These are phyloP conservation scores for Serripes groenlandicus DNA, from an alignment of 2,888 invertebrate species.

Conservation along the genomic window DNA sequence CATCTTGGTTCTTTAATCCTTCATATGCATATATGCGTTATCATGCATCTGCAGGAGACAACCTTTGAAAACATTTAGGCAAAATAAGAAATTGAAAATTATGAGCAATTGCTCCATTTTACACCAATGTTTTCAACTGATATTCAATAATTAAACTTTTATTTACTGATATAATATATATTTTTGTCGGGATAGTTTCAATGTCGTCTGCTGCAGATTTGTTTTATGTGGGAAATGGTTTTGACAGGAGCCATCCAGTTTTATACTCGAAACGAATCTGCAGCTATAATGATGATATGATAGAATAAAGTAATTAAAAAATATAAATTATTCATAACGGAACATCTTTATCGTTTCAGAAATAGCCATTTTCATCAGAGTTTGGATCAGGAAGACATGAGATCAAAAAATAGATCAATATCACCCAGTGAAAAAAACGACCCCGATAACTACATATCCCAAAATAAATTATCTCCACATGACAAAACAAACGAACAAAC, in stretches of 20 bases:
- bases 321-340: no score
- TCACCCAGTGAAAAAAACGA: conserved; percentile 47
- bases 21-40: background rate
- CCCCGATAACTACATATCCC: conserved; percentile 52
- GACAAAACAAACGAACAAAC: conserved; percentile 36
- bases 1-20: no score
- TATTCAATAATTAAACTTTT: no score
- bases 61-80: background rate
- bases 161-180: no score
- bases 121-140: background rate
- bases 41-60: background rate
- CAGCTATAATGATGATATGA: no score
- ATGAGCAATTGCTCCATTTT: background rate
- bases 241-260: background rate
- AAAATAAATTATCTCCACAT: conserved; percentile 41
- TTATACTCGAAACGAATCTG: no score
- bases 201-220: background rate
- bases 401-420: conserved; percentile 56
- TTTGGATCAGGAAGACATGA: conserved; percentile 72
- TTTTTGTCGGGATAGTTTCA: background rate
- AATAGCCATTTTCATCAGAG: conserved; percentile 78
- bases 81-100: background rate
- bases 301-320: no score
- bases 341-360: conserved; percentile 64
- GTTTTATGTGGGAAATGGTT: background rate